Base-by-base conservation (phyloP, 2,113 vertebrate species). In the Vidua chalybeata region DNA sequence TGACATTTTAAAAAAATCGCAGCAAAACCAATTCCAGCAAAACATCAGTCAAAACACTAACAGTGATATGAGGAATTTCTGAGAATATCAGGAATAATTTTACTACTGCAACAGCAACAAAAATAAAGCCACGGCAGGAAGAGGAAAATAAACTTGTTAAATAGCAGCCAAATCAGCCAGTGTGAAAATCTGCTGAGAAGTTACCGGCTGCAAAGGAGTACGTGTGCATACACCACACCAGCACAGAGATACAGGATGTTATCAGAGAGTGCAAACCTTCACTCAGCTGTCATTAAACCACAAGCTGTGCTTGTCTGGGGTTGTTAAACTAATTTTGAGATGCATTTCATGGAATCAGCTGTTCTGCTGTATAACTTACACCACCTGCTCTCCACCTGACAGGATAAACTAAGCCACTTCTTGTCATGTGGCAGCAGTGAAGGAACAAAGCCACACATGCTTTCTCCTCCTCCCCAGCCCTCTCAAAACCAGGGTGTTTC, bases 211-310 rank as follows among this genome's bases (percentile, higher is more conserved):
- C 84, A 66, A 55, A 89, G 45, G 28, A 77, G 66, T 77, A 73
- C 12, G 13, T 93, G 15, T 89, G 81, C 94, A 69, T 33, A 35
- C 41, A 95, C 97, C 94, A 93, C 96, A 97, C n/a, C 28, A 48
- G 46, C 77, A 26, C 88, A 66, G 59, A 95, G 86, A 77, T 24
- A 94, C 96, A 97, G 96, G 97, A 98, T 98, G 98, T 97, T 97
- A 91, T 97, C 81, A 97, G 95, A 97, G 96, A 94, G 19, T 7
- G 26, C 13, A 92, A 97, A 95, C 96, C 90, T 96, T 93, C 80
- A 46, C 78, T 77, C 93, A 89, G 79, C 79, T 95, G 91, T 90
- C 93, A 94, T 84, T 87, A 97, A 97, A 90, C 64, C 93, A 37
- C 84, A 96, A 78, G 46, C 55, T 56, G 43, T 17, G 58, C 87